Conservation (phyloP, 2,888 invertebrate species). For the Ormyrus rosae region DNA sequence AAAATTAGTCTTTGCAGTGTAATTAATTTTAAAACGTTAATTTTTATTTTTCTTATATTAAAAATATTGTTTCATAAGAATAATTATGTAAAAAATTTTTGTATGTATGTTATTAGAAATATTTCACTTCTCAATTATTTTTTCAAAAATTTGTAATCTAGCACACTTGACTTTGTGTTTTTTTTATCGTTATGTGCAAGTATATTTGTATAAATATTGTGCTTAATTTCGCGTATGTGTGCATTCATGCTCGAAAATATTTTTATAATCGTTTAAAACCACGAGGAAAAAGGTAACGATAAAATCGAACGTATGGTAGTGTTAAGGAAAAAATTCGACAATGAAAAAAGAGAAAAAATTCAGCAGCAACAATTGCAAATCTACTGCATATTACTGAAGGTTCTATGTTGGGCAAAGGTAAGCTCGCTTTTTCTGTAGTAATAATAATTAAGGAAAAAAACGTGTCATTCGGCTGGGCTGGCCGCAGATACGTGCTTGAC, state of each 20-base stretch:
- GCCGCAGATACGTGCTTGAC: background rate
- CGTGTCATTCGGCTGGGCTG: background rate
- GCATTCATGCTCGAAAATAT: conserved; percentile 61
- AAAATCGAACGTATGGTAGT: conserved; percentile 34
- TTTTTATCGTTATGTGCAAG: background rate
- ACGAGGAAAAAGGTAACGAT: conserved; percentile 25
- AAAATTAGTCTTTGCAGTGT: too few species aligned
- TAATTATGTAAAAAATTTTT: background rate
- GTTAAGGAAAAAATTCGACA: conserved; percentile 58
- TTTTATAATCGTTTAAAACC: conserved; percentile 13
- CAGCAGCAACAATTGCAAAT: conserved; percentile 64
- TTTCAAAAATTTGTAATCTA: background rate
- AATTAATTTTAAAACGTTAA: too few species aligned
- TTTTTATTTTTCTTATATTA: too few species aligned
- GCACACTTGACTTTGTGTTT: conserved; percentile 2
- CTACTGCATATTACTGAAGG: conserved; percentile 64
- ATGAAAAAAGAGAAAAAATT: conserved; percentile 58
- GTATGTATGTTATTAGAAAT: background rate
- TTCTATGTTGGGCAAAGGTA: conserved; percentile 69
- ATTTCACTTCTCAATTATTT: too few species aligned
- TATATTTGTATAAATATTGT: conserved; percentile 26
- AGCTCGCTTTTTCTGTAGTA: conserved; percentile 54
- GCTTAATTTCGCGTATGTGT: conserved; percentile 55
- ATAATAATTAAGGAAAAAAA: conserved; percentile 45
- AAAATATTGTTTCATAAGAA: too few species aligned